Evolutionary conservation across 2,888 invertebrate genomes (phyloP).

Genomic region (Plagodis dolabraria): DNA sequence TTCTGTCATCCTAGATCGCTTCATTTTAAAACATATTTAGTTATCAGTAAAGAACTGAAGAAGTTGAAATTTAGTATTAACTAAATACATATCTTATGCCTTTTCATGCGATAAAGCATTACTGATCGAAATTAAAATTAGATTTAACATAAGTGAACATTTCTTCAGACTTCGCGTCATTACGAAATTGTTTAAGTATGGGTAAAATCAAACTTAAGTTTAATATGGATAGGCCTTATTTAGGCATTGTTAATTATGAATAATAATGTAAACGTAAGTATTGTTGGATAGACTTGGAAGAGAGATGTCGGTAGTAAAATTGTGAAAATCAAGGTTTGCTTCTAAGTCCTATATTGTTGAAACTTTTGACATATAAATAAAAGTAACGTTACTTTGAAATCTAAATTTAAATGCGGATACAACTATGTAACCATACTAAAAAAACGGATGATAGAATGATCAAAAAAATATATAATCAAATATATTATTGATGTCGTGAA

Average conservation of each 20-base stretch:
- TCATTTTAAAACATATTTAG: slow-evolving; percentile 13
- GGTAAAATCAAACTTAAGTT: slow-evolving; percentile 44
- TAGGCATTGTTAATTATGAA: slow-evolving; percentile 67
- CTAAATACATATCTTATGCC: slow-evolving; percentile 42
- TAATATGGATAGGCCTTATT: slow-evolving; percentile 61
- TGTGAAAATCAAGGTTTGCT: slow-evolving; percentile 44
- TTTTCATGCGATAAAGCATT: slow-evolving; percentile 38
- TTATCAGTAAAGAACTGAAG: slow-evolving; percentile 38
- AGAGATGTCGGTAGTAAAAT: slow-evolving; percentile 42
- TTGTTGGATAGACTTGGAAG: slow-evolving; percentile 50
- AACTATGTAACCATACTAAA: background rate
- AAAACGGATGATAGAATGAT: slow-evolving; percentile 25
- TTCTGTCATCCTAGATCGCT: slow-evolving; percentile 25
- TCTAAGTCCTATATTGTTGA: slow-evolving; percentile 24
- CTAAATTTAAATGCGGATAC: slow-evolving; percentile 13
- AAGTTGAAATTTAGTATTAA: slow-evolving; percentile 28
- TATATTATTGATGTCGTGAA: slow-evolving; percentile 5
- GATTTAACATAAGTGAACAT: slow-evolving; percentile 39
- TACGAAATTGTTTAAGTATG: slow-evolving; percentile 41
- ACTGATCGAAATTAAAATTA: slow-evolving; percentile 36
- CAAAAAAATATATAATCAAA: slow-evolving; percentile 1
- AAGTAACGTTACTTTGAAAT: background rate
- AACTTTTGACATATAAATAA: background rate
- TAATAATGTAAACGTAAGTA: slow-evolving; percentile 53
- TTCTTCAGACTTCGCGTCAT: slow-evolving; percentile 37